A percentile compares a stretch with the other conserved stretches of the same genome.
These are phyloP conservation scores for Yponomeuta malinellus DNA, from an alignment of 2,888 invertebrate species.

Conservation along the genomic window DNA sequence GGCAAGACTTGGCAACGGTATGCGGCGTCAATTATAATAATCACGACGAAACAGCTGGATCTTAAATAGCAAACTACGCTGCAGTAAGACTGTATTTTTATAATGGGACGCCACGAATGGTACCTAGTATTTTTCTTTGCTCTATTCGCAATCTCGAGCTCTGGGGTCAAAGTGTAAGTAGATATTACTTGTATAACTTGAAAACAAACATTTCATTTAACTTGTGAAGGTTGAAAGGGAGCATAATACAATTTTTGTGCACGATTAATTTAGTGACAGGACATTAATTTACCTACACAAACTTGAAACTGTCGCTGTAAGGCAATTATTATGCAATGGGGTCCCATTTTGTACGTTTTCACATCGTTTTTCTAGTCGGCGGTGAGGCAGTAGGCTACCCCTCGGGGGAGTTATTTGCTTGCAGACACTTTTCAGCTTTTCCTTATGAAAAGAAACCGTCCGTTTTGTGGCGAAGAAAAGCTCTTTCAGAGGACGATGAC, in stretches of 20 bases:
- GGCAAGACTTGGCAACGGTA: constrained; percentile 53
- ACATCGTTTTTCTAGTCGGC: constrained; percentile 42
- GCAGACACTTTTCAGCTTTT: constrained; percentile 75
- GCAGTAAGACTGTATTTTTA: constrained; percentile 19
- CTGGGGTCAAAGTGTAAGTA: constrained; percentile 2
- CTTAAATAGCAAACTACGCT: constrained; percentile 27
- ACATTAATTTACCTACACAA: constrained; percentile 1
- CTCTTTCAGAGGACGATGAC: constrained; percentile 76
- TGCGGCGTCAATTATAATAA: constrained; percentile 58
- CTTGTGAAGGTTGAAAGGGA: neutral
- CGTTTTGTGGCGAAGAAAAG: constrained; percentile 74
- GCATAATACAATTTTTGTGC: neutral
- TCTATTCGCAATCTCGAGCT: constrained; percentile 15
- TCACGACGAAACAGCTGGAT: constrained; percentile 41
- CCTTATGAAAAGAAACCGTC: constrained; percentile 75
- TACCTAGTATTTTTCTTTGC: constrained; percentile 14
- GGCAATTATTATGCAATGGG: constrained; percentile 28
- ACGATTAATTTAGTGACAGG: neutral
- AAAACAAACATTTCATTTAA: neutral
- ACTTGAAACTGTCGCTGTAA: neutral
- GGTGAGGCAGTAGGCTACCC: constrained; percentile 68
- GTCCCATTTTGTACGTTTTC: constrained; percentile 54
- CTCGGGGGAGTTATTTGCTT: constrained; percentile 74
- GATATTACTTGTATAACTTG: constrained; percentile 2
- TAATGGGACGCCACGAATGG: constrained; percentile 8